Conservation (phyloP, 2,888 invertebrate species). For the Cephus runcator region DNA sequence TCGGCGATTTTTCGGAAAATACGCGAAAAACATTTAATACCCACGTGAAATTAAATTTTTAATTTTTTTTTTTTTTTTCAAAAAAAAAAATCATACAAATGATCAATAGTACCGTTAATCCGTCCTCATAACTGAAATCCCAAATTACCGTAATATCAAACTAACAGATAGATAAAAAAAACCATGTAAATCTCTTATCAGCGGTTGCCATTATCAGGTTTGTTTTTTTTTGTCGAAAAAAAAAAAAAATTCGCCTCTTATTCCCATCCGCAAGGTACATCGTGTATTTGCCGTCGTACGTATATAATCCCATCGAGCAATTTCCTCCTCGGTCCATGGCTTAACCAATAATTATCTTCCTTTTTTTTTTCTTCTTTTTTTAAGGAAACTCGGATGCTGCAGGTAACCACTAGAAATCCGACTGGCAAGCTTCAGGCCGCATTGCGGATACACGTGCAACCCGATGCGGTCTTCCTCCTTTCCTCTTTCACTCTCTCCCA, state of each 20-base stretch:
- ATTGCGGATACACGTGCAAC: slow-evolving; percentile 52
- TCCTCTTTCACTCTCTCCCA: not conserved
- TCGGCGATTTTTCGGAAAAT: not conserved
- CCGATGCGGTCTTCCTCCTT: slow-evolving; percentile 9
- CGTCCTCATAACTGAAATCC: not conserved
- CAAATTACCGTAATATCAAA: not conserved
- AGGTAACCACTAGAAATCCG: not conserved
- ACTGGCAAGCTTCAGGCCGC: slow-evolving; percentile 44
- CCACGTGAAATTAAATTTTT: not conserved
- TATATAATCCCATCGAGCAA: not conserved
- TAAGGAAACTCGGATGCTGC: not conserved
- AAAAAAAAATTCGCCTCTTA: not conserved
- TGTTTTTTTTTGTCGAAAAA: not conserved
- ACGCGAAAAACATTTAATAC: not conserved
- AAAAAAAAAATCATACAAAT: not conserved
- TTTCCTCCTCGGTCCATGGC: not conserved
- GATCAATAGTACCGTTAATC: not conserved
- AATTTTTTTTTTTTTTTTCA: too few relatives aligned
- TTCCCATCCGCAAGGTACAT: not conserved
- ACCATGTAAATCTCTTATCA: not conserved
- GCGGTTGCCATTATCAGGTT: not conserved
- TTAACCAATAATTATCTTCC: slow-evolving; percentile 22
- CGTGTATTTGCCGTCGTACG: not conserved
- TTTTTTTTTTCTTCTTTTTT: slow-evolving; percentile 3
- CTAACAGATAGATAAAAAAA: not conserved